Base-by-base conservation (phyloP, 2,888 invertebrate species). In the Diaprepes abbreviatus region DNA sequence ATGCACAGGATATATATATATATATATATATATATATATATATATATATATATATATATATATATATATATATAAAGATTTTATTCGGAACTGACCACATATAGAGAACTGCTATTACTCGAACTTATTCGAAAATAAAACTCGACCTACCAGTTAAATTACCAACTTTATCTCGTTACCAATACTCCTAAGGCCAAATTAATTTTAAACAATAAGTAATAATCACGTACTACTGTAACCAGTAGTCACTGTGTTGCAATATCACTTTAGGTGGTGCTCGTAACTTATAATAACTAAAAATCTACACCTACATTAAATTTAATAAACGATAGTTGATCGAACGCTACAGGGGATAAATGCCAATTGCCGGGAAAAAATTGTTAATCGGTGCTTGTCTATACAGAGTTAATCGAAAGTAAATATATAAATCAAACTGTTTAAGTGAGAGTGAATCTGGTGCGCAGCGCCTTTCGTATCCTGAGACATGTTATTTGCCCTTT, bases 151-250 rank as follows among this genome's bases (percentile, higher is more conserved):
- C 7, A 9, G 10, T 10, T 10, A 33, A 33, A 33, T 33, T 33
- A 14, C 3, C 2, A 12, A 7, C 12, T 7, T 6, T 33, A 38
- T 16, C 16, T 21, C 10, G 43, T 43, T 43, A n/a, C 43, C 21
- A n/a, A 21, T 7, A 43, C 1, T 3, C 43, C n/a, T 3, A 2
- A 3, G 19, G 43, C n/a, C 1, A 21, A 43, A 21, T 43, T 43
- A 43, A 43, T 43, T 43, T 21, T n/a, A 43, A 43, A 43, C 43
- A 43, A 43, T 43, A n/a, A 10, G 17, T 43, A 43, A 43, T 21
- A 43, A 43, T 14, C 43, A n/a, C 2, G 10, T 40, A 17, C 40
- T 40, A 43, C 43, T 40, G 38, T 38, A 43, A 21, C 21, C 43
- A 43, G 43, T 43, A 43, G 43, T 19, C 10, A 17, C 14, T n/a